Base-by-base conservation (phyloP, 1,140 invertebrate species). In the Bradysia coprophila region DNA sequence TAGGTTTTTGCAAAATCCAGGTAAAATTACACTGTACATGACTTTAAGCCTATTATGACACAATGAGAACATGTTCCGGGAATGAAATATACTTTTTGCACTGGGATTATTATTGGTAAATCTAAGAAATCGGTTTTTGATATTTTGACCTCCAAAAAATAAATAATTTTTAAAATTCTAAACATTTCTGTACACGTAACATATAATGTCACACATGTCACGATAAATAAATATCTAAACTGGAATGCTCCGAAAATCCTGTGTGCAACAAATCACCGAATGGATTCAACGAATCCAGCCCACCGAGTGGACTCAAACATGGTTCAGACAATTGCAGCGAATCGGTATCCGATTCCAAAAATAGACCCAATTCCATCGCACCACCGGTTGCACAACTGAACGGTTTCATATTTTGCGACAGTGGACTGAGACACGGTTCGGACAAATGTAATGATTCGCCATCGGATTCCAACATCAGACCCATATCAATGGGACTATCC, bases 401-500 rank as follows among this genome's bases (percentile, higher is more conserved):
- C 52, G 40, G 51, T 51, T 22, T 21, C 13, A 40, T 32, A 2
- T 15, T 22, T 31, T 38, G 32, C 9, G 38, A 42, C 46, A 18
- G 51, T 18, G 54, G 49, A 47, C 50, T 55, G 8, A 57, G 38
- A 16, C 57, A 59, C 13, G 41, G 54, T 44, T 63, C 62, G 3
- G 59, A 62, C 9, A 64, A 49, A 44, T 63, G 61, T n/a, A 69
- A 47, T 11, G 66, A 67, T 39, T 70, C 68, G 2, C 65, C 67
- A 43, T 72, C 69, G 4, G 68, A 67, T 32, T 71, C 69, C 22
- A 71, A 47, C 1, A 69, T 54, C 23, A 71, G 53, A 45, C 60
- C 64, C 36, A 67, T 54, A 43, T 61, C 43, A 11, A 38, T 11
- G n/a, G 31, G 32, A 23, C 21, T 32, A 33, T 41, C 40, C 32